phyloP scores from a whole-genome alignment of 2,888 invertebrate genomes.

The Dendrolimus houi region DNA sequence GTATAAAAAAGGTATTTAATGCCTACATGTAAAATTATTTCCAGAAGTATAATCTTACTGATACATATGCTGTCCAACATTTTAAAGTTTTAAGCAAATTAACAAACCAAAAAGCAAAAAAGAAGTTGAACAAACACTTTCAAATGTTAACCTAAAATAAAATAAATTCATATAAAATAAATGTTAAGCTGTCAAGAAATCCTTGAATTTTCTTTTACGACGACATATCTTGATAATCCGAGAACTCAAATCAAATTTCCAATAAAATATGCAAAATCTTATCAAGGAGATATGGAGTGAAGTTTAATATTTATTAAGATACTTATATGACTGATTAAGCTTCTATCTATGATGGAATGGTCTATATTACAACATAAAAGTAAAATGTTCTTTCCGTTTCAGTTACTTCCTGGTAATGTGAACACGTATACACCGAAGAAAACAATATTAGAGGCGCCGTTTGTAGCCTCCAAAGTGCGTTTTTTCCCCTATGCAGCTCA shows the following conservation, averaged over 20 bases:
- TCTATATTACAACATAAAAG: neutral
- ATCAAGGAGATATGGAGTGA: neutral
- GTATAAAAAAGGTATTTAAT: no score
- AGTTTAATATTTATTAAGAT: neutral
- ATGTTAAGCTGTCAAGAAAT: neutral
- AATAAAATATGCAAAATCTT: neutral
- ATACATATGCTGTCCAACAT: no score
- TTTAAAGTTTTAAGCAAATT: no score
- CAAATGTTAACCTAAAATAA: neutral
- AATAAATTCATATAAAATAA: neutral
- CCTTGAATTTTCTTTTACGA: neutral
- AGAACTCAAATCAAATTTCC: neutral
- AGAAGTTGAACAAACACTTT: no score
- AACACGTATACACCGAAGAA: constrained; percentile 85
- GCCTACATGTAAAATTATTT: no score
- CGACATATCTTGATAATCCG: neutral
- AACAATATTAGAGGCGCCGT: constrained; percentile 86
- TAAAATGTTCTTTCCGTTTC: constrained; percentile 32
- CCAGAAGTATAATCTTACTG: no score
- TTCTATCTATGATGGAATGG: no score
- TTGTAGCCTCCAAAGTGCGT: constrained; percentile 89
- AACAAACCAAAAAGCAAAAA: no score
- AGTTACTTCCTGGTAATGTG: constrained; percentile 85
- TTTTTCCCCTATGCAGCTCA: constrained; percentile 92
- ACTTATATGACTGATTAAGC: no score